These are phyloP conservation scores for Ptychoptera contaminata DNA, from an alignment of 2,888 invertebrate species.

Conservation along the genomic window DNA sequence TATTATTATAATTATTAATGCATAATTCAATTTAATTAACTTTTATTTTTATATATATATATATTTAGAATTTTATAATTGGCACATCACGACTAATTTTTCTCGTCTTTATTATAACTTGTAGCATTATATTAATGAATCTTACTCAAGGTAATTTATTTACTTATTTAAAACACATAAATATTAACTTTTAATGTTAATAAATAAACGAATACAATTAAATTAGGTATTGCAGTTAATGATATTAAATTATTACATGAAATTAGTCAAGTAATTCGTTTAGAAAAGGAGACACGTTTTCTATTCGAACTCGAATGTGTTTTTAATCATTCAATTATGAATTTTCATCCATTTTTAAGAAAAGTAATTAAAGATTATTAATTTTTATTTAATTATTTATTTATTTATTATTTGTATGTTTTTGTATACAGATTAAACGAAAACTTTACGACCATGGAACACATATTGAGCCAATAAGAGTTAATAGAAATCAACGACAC, in stretches of 20 bases:
- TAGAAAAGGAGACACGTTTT: slow-evolving; percentile 15
- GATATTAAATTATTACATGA: slow-evolving; percentile 29
- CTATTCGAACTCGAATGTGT: slow-evolving; percentile 13
- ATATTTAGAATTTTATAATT: slow-evolving; percentile 12
- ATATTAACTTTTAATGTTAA: not conserved
- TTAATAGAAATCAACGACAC: slow-evolving; percentile 7
- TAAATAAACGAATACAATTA: not conserved
- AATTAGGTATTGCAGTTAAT: slow-evolving; percentile 36
- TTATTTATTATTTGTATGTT: not conserved
- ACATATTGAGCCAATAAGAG: slow-evolving; percentile 7
- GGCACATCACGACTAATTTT: slow-evolving; percentile 32
- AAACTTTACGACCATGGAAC: slow-evolving; percentile 9
- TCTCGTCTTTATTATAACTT: slow-evolving; percentile 33
- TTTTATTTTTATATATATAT: slow-evolving; percentile 3
- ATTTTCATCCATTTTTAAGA: slow-evolving; percentile 10
- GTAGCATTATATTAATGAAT: slow-evolving; percentile 39
- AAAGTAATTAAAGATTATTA: slow-evolving; percentile 7
- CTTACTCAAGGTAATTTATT: slow-evolving; percentile 20
- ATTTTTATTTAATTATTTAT: no score
- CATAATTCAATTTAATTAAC: not conserved
- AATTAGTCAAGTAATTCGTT: slow-evolving; percentile 14
- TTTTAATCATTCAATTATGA: slow-evolving; percentile 12
- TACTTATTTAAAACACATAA: not conserved
- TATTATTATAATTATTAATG: not conserved
- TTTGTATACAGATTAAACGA: slow-evolving; percentile 7